These are phyloP conservation scores for Epizoanthus stellaris DNA, from an alignment of 92 coral and sea anemone genomes.

Conservation along the genomic window DNA sequence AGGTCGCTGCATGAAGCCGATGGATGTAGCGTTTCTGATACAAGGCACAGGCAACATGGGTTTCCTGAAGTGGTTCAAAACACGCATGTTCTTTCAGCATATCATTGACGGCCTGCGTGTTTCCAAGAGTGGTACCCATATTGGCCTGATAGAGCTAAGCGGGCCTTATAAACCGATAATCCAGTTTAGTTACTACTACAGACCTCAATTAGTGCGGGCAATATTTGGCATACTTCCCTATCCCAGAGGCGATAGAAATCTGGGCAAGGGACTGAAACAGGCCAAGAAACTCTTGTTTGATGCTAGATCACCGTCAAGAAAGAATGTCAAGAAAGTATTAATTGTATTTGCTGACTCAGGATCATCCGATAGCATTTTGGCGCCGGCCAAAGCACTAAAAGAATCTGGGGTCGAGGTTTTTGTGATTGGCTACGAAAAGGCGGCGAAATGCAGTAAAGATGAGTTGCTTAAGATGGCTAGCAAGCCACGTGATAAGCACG, in stretches of 20 bases:
- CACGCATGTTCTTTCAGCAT: slow-evolving; percentile 44
- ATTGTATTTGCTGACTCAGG: slow-evolving; percentile 71
- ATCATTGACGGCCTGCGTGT: slow-evolving; percentile 40
- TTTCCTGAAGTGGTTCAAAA: slow-evolving; percentile 44
- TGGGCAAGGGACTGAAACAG: slow-evolving; percentile 14
- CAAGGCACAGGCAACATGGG: slow-evolving; percentile 48
- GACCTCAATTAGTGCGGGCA: slow-evolving; percentile 19
- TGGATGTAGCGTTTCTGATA: slow-evolving; percentile 46
- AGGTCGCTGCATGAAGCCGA: slow-evolving; percentile 41
- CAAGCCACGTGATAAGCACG: neutral
- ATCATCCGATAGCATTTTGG: slow-evolving; percentile 56
- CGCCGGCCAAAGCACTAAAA: slow-evolving; percentile 65
- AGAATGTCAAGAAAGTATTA: slow-evolving; percentile 45
- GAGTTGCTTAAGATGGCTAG: slow-evolving; percentile 16
- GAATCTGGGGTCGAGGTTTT: slow-evolving; percentile 65
- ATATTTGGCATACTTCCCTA: slow-evolving; percentile 39
- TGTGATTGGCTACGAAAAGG: slow-evolving; percentile 66
- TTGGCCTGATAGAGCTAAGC: slow-evolving; percentile 28
- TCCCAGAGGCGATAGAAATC: slow-evolving; percentile 43
- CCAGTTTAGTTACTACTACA: slow-evolving; percentile 19
- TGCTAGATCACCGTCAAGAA: slow-evolving; percentile 25
- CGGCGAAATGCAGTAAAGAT: slow-evolving; percentile 17
- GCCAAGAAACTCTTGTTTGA: slow-evolving; percentile 32
- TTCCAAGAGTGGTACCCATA: slow-evolving; percentile 27
- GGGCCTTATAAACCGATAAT: slow-evolving; percentile 21